These are phyloP conservation scores for Echeneis naucrates DNA, from an alignment of 2,797 vertebrate species.

Conservation along the genomic window DNA sequence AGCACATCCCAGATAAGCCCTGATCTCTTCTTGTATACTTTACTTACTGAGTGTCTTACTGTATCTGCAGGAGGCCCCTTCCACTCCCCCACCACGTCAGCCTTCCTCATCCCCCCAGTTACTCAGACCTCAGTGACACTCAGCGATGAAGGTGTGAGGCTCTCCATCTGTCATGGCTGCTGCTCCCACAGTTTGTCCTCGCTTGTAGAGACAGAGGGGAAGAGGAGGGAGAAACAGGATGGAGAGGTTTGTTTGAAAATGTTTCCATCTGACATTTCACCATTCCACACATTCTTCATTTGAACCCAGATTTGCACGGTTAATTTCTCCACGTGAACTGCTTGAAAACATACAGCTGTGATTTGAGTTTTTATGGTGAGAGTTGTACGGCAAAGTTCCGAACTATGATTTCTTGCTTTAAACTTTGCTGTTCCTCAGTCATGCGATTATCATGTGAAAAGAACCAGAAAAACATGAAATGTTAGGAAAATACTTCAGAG, in stretches of 20 bases:
- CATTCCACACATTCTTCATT: conserved; percentile 28
- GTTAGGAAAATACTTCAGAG: background rate
- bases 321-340: background rate
- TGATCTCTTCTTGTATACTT: background rate
- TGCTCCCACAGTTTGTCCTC: conserved; percentile 14
- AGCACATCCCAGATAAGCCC: conserved; percentile 25
- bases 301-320: conserved; percentile 10
- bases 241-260: conserved; percentile 32
- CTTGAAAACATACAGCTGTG: background rate
- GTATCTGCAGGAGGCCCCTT: conserved; percentile 17
- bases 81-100: background rate
- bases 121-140: conserved; percentile 15
- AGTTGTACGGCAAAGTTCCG: background rate
- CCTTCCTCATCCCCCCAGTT: conserved; percentile 20
- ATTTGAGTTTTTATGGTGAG: background rate
- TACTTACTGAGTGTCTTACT: conserved; percentile 3
- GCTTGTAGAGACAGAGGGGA: background rate
- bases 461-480: background rate
- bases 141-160: conserved; percentile 43
- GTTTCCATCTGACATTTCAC: conserved; percentile 52
- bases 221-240: background rate
- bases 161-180: conserved; percentile 23
- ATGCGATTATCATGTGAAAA: background rate
- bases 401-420: background rate
- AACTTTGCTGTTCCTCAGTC: conserved; percentile 12